Percentiles rank a stretch among this genome's conserved stretches.
These are phyloP conservation scores for Corythornis vintsioides DNA, from an alignment of 2,113 vertebrate genomes.

Conservation along the genomic window DNA sequence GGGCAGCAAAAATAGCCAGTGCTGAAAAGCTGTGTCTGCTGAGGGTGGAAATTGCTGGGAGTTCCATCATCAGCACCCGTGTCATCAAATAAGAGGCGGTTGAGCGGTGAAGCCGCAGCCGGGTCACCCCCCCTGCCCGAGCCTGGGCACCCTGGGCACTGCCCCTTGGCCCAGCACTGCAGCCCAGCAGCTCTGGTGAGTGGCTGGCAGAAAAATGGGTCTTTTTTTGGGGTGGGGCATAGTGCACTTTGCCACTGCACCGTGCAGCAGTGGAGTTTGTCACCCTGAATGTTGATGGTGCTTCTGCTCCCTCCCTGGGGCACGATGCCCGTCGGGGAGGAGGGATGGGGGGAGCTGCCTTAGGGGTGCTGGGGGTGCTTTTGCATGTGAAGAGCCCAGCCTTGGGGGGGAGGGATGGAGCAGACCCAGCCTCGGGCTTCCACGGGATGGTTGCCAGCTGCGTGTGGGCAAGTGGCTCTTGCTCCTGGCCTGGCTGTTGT, in stretches of 20 bases:
- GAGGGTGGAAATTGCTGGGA: slow-evolving; percentile 11
- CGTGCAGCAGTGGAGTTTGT: too few relatives aligned
- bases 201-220: too few relatives aligned
- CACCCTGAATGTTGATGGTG: too few relatives aligned
- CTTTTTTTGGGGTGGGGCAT: too few relatives aligned
- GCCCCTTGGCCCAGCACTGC: neutral
- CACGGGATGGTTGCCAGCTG: neutral
- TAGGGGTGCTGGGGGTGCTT: too few relatives aligned
- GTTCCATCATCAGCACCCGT: neutral
- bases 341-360: too few relatives aligned
- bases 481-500: accelerated
- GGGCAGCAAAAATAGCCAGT: neutral
- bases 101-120: neutral
- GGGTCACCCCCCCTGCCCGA: neutral
- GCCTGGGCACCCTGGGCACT: neutral
- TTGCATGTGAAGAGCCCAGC: too few relatives aligned
- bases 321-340: too few relatives aligned
- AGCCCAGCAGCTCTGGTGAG: neutral
- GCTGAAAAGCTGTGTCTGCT: neutral
- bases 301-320: too few relatives aligned
- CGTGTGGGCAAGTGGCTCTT: neutral
- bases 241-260: too few relatives aligned
- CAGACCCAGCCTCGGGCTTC: neutral
- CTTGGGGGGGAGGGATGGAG: too few relatives aligned
- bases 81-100: neutral